A percentile compares a stretch with the other conserved stretches of the same genome.
These are phyloP conservation scores for Nothocercus nigrocapillus DNA, from an alignment of 2,113 vertebrate genomes.

Conservation along the genomic window DNA sequence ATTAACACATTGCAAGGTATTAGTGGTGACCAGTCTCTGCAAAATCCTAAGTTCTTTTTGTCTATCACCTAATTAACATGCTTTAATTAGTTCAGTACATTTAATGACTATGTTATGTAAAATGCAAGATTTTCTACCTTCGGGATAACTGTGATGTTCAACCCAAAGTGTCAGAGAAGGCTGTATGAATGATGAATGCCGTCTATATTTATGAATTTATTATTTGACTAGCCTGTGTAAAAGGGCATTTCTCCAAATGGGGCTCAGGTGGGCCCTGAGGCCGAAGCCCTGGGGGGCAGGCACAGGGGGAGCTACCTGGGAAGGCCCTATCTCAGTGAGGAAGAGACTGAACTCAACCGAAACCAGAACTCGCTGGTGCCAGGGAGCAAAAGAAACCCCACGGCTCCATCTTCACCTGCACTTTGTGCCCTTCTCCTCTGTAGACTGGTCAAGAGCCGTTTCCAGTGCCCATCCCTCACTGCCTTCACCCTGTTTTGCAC, in stretches of 20 bases:
- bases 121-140: conserved; percentile 72
- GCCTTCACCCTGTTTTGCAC: too few relatives aligned
- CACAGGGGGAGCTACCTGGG: not conserved
- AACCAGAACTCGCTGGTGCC: not conserved
- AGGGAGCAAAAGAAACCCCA: not conserved
- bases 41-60: conserved; percentile 77
- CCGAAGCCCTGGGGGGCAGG: not conserved
- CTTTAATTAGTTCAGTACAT: conserved; percentile 79
- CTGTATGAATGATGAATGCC: conserved; percentile 75
- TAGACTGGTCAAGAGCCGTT: not conserved
- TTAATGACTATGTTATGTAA: conserved; percentile 78
- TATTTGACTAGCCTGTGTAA: not conserved
- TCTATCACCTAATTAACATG: conserved; percentile 81
- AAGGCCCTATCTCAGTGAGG: not conserved
- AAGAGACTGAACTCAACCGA: not conserved
- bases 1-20: conserved; percentile 80
- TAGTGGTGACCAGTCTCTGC: conserved; percentile 78
- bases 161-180: conserved; percentile 64
- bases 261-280: not conserved
- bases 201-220: conserved; percentile 64
- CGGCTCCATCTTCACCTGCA: not conserved
- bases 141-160: conserved; percentile 71
- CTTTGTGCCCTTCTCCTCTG: not conserved
- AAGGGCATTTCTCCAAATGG: not conserved
- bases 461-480: too few relatives aligned